A percentile compares a stretch with the other conserved stretches of the same genome.
Evolutionary conservation across 2,113 vertebrate genomes (phyloP).

Genomic region (Pongo abelii): DNA sequence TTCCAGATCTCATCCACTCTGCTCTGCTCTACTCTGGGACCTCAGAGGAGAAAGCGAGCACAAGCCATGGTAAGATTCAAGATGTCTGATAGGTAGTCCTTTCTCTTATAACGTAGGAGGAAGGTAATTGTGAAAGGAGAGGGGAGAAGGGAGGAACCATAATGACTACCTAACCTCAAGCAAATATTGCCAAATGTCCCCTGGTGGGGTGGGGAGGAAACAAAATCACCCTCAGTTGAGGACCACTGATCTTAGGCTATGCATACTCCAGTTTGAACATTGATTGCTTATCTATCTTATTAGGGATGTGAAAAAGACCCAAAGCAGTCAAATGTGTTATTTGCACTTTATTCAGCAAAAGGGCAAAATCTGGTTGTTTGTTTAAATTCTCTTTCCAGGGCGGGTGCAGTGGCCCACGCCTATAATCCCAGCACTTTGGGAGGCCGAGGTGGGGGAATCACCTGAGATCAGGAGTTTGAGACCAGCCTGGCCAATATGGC

Average conservation of each 20-base stretch:
- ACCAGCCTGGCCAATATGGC: too few species aligned
- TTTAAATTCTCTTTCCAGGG: slow-evolving; percentile 1
- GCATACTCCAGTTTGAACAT: neutral
- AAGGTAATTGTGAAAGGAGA: neutral
- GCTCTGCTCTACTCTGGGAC: neutral
- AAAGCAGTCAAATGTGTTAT: neutral
- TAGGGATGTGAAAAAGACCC: neutral
- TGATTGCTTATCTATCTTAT: neutral
- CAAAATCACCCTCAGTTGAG: neutral
- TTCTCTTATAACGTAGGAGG: slow-evolving; percentile 1
- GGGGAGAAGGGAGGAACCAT: neutral
- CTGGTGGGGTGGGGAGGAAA: neutral
- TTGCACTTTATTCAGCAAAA: neutral
- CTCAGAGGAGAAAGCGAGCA: neutral
- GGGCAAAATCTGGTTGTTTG: neutral
- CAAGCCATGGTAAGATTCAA: neutral
- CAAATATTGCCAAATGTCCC: neutral
- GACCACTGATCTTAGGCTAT: neutral
- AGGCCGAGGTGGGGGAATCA: too few species aligned
- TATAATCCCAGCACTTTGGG: too few species aligned
- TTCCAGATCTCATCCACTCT: neutral
- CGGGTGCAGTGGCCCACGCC: too few species aligned
- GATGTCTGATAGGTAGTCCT: neutral
- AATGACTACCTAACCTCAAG: neutral
- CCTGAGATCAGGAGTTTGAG: too few species aligned